Conservation (phyloP, 92 coral and sea anemone genomes). For the Epizoanthus fatuus region DNA sequence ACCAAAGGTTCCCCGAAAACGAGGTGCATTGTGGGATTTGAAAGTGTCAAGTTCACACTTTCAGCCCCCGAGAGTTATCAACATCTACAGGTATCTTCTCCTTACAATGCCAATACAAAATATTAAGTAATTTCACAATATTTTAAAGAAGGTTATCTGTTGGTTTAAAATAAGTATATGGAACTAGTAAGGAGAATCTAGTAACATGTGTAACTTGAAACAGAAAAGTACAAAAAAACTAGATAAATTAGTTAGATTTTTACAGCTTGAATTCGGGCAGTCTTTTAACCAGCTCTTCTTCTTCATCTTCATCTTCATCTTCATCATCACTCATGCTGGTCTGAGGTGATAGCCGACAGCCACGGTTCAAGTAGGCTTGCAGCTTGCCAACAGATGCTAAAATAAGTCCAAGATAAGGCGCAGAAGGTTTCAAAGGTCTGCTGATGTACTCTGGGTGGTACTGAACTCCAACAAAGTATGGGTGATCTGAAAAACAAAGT, state of each 20-base stretch:
- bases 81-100: too few species aligned
- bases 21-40: too few species aligned
- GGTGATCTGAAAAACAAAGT: conserved; percentile 76
- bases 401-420: conserved; percentile 96
- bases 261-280: conserved; percentile 56
- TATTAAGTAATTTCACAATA: too few species aligned
- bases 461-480: conserved; percentile 98
- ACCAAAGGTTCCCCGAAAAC: too few species aligned
- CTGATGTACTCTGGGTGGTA: conserved; percentile 98
- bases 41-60: too few species aligned
- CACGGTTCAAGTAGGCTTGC: conserved; percentile 86
- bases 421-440: conserved; percentile 96
- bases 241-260: background rate
- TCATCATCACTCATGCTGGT: conserved; percentile 90
- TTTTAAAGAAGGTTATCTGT: too few species aligned
- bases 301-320: conserved; percentile 33
- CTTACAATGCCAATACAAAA: too few species aligned
- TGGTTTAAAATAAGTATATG: too few species aligned
- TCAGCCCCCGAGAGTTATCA: too few species aligned
- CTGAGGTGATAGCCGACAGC: conserved; percentile 94
- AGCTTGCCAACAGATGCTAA: conserved; percentile 92
- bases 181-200: too few species aligned
- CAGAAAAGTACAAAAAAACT: background rate
- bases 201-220: too few species aligned
- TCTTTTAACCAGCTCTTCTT: conserved; percentile 20